Base-by-base conservation (phyloP, 1,140 invertebrate species). In the Lethrus apterus region DNA sequence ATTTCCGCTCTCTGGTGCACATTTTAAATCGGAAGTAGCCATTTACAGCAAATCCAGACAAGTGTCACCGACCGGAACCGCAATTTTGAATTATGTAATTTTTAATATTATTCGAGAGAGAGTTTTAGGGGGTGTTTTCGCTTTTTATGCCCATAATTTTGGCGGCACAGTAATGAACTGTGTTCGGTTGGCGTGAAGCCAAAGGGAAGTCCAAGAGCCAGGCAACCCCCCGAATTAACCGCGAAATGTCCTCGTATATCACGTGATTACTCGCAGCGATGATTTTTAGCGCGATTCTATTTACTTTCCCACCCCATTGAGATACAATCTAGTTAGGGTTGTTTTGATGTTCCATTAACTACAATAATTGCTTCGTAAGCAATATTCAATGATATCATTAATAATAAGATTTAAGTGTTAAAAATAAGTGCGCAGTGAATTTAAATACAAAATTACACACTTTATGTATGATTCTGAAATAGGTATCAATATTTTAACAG, bases 41-140 rank as follows among this genome's bases (percentile, higher is more conserved):
- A 62, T 62, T 60, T 58, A 56, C 50, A 32, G 35, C 24, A 30
- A 49, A 34, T 32, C 45, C 48, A 44, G 54, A 60, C 57, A 60
- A 57, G 54, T 57, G 60, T 60, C 60, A 52, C 23, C 36, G 20
- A 52, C 51, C 55, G 58, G 57, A 58, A 60, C 41, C 13, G 46
- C 32, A 43, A 51, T 56, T 60, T 60, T 60, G 58, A 63, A 57
- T 63, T 63, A 60, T 63, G 55, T 55, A 54, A 62, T 59, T 60
- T 60, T 57, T 59, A 54, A 60, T 58, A 50, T 54, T 54, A 48
- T 49, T 26, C 23, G 40, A 42, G 17, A 5, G 23, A 5, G 5
- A 41, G 47, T 44, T 19, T 48, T 46, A 32, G 51, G 44, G 47
- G 45, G 56, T 51, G 48, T 55, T 47, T 49, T 34, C 19, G 48